Base-by-base conservation (phyloP, 2,888 invertebrate genomes). In the Cryptus viduatorius region DNA sequence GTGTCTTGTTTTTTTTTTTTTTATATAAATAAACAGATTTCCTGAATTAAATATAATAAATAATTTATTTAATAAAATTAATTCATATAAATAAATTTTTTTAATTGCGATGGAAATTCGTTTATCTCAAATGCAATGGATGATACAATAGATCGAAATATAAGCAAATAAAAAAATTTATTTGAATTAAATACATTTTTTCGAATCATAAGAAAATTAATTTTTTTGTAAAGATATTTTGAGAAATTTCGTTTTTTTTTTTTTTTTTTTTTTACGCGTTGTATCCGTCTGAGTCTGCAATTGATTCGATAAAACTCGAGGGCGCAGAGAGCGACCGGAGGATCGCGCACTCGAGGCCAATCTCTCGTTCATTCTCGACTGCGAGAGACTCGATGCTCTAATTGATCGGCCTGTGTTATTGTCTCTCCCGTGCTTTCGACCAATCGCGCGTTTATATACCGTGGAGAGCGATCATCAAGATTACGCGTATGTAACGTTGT, bases 261-360 rank as follows among this genome's bases (percentile, higher is more conserved):
- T 59, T 56, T 29, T 24, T n/a, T 29, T 59, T 14, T 0, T 12
- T 14, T 14, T 16, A 24, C 19, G 19, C 12, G 1, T 31, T 24
- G 29, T 48, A 59, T 59, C 48, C 12, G 48, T 48, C 59, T 59
- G 59, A 10, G 37, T 37, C 29, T 19, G 19, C 46, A 16, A 64
- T 56, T 56, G 64, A 79, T 72, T 79, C 44, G 50, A 72, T 79
- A 53, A 65, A 64, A 44, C 65, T n/a, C 61, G 37, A n/a, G 48
- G 19, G 29, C 44, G 16, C 46, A 14, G 31, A 29, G 61, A 59
- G 69, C 71, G 79, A 65, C 3, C 44, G 29, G 53, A 72, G 64
- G 61, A 72, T 65, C 72, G 71, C 29, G 64, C 24, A 29, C 65
- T 72, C 71, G 79, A 79, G 72, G 79, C 56, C 72, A 65, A 72